Percentiles rank a stretch among this genome's conserved stretches.
phyloP scores from a whole-genome alignment of 2,797 vertebrate species.

The Pipistrellus kuhlii region DNA sequence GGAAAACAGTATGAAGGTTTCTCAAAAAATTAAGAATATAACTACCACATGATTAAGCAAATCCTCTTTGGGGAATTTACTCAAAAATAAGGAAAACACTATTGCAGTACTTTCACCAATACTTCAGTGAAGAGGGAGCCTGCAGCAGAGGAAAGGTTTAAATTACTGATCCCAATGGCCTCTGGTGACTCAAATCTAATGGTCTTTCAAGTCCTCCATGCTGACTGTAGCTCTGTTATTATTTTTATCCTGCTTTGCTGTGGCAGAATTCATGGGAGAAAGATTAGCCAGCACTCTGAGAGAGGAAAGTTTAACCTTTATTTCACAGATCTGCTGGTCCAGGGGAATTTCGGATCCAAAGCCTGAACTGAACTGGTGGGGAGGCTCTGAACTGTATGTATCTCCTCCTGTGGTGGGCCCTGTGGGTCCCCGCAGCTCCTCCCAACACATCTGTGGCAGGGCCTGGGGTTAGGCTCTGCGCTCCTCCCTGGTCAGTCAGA shows the following conservation, averaged over 20 bases:
- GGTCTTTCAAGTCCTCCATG: not conserved
- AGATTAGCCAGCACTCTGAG: too few species aligned
- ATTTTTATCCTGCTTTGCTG: not conserved
- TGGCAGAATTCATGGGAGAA: too few species aligned
- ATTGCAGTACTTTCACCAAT: not conserved
- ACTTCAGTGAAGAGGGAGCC: not conserved
- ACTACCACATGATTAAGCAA: not conserved
- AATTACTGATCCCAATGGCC: not conserved
- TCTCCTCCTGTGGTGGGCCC: too few species aligned
- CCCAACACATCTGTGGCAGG: too few species aligned
- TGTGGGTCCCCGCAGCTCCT: too few species aligned
- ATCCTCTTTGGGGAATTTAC: not conserved
- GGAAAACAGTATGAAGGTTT: not conserved
- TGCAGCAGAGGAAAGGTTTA: not conserved
- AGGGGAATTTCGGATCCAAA: too few species aligned
- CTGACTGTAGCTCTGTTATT: not conserved
- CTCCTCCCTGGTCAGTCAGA: too few species aligned
- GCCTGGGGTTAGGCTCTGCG: too few species aligned
- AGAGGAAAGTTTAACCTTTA: too few species aligned
- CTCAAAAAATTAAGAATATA: not conserved
- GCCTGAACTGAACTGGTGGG: too few species aligned
- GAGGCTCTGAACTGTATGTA: too few species aligned
- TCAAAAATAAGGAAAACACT: not conserved
- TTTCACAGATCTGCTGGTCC: too few species aligned
- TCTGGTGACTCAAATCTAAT: fast-evolving